Percentiles rank a stretch among this genome's conserved stretches.
Evolutionary conservation across 1,140 invertebrate genomes (phyloP).

Genomic region (Sitophilus oryzae): DNA sequence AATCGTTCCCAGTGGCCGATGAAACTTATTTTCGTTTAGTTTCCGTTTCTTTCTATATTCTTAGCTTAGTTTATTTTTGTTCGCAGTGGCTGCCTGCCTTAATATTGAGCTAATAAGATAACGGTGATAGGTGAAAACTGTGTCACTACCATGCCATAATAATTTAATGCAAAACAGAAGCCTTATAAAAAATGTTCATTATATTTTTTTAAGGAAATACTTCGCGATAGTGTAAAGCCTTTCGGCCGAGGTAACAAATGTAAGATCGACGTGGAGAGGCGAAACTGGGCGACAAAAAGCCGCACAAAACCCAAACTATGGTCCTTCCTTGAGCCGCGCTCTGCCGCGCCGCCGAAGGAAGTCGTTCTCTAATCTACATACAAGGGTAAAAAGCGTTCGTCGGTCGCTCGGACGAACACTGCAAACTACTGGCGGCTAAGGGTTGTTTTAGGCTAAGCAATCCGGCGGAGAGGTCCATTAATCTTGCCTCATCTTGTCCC

Average conservation of each 20-base stretch:
- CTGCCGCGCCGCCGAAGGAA: slow-evolving; percentile 26
- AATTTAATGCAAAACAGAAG: too few species aligned
- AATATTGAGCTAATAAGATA: too few species aligned
- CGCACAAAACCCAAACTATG: slow-evolving; percentile 11
- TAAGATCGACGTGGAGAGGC: background rate
- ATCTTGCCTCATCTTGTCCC: slow-evolving; percentile 43
- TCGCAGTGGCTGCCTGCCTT: too few species aligned
- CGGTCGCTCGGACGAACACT: slow-evolving; percentile 31
- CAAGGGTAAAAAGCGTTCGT: slow-evolving; percentile 34
- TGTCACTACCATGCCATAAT: too few species aligned
- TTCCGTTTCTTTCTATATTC: too few species aligned
- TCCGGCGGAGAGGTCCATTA: slow-evolving; percentile 41
- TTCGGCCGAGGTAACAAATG: slow-evolving; percentile 3
- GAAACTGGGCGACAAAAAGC: slow-evolving; percentile 9
- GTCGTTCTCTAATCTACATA: slow-evolving; percentile 35
- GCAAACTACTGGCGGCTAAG: slow-evolving; percentile 32
- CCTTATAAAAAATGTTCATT: too few species aligned
- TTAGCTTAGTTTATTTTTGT: too few species aligned
- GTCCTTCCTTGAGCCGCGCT: slow-evolving; percentile 21
- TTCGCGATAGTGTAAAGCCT: background rate
- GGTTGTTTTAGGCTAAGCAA: slow-evolving; percentile 44
- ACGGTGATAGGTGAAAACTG: too few species aligned
- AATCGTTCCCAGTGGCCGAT: too few species aligned
- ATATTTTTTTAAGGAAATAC: background rate
- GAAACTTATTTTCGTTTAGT: too few species aligned